Base-by-base conservation (phyloP, 2,888 invertebrate species). In the Athrips mouffetella region DNA sequence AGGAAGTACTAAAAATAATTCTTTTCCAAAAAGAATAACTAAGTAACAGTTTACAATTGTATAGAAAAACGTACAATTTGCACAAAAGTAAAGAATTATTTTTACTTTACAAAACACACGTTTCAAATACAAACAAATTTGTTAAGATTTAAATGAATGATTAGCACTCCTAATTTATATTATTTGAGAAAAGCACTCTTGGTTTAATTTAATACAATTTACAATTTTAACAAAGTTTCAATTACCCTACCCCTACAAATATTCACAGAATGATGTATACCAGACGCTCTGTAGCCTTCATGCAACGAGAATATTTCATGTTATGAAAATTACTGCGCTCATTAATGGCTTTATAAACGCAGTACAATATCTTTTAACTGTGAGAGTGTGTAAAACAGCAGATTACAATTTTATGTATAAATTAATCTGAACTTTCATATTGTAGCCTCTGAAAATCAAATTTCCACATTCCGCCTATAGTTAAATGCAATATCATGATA, bases 11-110 rank as follows among this genome's bases (percentile, higher is more conserved):
- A 65, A 72, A 70, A 80, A 80, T 67, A 84, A 74, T 86, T 86
- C 86, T 86, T 86, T 86, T 86, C 80, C 80, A 58, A 86, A 86
- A 86, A 86, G 86, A 86, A 86, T 86, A 86, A 86, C 86, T 65
- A 67, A 61, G 65, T 71, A 74, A 66, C 59, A 70, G 62, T 65
- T n/a, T 59, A 66, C 60, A 59, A 57, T 61, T 55, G 63, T 61
- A 64, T 66, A 71, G 56, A 73, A 72, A n/a, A 75, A 73, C 68
- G 70, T 69, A 71, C 57, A 62, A 65, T 70, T 68, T 69, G 71
- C 62, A 66, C 13, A 45, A 15, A 67, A 66, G 62, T 70, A 67
- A 70, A 67, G 56, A 61, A 67, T 63, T 69, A 72, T 70, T 77
- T 72, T 69, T 54, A 67, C 67, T 70, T 60, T 71, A 70, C 65